phyloP scores from a whole-genome alignment of 2,888 invertebrate species.

The Gerosis bhagava region DNA sequence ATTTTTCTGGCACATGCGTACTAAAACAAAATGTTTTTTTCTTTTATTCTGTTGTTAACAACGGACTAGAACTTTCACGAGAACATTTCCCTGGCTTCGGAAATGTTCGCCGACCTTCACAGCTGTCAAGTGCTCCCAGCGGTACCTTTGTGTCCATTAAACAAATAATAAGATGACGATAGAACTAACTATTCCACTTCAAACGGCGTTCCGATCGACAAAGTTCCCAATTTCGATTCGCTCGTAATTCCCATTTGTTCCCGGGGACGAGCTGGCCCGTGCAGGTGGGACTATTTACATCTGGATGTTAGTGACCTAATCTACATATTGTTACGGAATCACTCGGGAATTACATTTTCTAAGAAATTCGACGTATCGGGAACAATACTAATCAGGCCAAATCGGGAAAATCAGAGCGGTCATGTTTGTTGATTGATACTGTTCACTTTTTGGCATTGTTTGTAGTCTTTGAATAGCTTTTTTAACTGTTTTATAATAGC shows the following conservation, averaged over 20 bases:
- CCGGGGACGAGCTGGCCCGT: background rate
- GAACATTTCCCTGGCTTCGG: too few species aligned
- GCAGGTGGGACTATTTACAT: conserved; percentile 7
- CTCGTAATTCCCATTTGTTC: background rate
- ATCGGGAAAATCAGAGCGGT: too few species aligned
- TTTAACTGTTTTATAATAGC: too few species aligned
- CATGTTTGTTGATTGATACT: too few species aligned
- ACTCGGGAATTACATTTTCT: too few species aligned
- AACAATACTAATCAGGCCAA: background rate
- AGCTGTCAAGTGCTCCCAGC: background rate
- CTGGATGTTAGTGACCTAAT: conserved; percentile 1
- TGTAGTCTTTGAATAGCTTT: too few species aligned
- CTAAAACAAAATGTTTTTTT: too few species aligned
- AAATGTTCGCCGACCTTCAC: background rate
- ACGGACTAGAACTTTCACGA: too few species aligned
- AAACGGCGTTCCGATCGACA: conserved; percentile 9
- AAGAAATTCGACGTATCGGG: too few species aligned
- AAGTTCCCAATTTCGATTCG: conserved; percentile 8
- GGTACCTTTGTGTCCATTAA: conserved; percentile 8
- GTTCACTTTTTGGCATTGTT: too few species aligned
- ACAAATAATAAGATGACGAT: conserved; percentile 12
- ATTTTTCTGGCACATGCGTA: too few species aligned
- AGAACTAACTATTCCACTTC: conserved; percentile 12
- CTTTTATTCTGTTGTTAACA: too few species aligned
- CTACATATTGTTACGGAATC: conserved; percentile 8